Evolutionary conservation across 2,888 invertebrate species (phyloP).

Genomic region (Andrena haemorrhoa): DNA sequence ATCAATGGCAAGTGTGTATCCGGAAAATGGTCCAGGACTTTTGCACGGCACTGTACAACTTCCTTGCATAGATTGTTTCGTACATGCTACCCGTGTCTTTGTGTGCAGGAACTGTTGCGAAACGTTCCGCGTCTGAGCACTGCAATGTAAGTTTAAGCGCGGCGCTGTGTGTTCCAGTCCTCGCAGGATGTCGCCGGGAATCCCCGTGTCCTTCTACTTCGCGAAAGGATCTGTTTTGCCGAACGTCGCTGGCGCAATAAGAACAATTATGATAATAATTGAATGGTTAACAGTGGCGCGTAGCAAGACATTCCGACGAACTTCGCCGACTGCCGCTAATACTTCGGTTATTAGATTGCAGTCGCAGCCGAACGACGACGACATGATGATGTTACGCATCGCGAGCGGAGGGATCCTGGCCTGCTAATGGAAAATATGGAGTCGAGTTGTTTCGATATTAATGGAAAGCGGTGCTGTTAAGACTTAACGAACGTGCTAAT

Average conservation of each 20-base stretch:
- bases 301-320: conserved; percentile 49
- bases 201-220: conserved; percentile 4
- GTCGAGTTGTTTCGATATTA: conserved; percentile 34
- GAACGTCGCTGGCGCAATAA: conserved; percentile 38
- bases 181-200: conserved; percentile 18
- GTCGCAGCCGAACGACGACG: conserved; percentile 18
- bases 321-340: conserved; percentile 49
- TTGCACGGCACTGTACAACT: conserved; percentile 27
- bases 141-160: conserved; percentile 68
- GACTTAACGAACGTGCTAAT: neutral
- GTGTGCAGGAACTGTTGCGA: conserved; percentile 64
- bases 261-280: conserved; percentile 62
- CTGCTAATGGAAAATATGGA: conserved; percentile 46
- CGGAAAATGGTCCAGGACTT: conserved; percentile 21
- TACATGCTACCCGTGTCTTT: conserved; percentile 44
- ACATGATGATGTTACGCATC: conserved; percentile 35
- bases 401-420: conserved; percentile 16
- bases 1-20: neutral
- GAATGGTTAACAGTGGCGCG: conserved; percentile 46
- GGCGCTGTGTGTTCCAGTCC: conserved; percentile 18
- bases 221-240: conserved; percentile 45
- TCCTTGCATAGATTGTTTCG: conserved; percentile 23
- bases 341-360: conserved; percentile 53
- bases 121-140: conserved; percentile 72
- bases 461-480: conserved; percentile 2